phyloP scores from a whole-genome alignment of 2,888 invertebrate species.

The Tipula confusa region DNA sequence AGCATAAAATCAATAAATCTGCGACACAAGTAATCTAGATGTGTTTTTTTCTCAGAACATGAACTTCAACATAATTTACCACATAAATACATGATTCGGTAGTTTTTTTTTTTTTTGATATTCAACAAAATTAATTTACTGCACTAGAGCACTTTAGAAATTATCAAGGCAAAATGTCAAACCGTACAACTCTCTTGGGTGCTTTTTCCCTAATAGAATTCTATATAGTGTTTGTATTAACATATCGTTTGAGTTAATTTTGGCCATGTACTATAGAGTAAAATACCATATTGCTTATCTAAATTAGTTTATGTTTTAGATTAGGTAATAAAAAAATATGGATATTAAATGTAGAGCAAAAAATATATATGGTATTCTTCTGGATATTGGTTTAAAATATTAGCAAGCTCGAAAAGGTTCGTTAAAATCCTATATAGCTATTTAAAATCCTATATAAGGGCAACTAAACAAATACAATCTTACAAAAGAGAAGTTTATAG shows the following conservation, averaged over 20 bases:
- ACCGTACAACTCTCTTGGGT: neutral
- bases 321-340: neutral
- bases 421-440: too few species aligned
- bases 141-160: neutral
- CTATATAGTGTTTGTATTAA: neutral
- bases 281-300: neutral
- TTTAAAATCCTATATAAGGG: too few species aligned
- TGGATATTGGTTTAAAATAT: too few species aligned
- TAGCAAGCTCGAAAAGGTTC: too few species aligned
- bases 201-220: neutral
- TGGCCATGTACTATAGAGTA: neutral
- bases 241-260: neutral
- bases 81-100: neutral
- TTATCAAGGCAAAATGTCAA: neutral
- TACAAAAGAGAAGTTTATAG: too few species aligned
- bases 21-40: neutral
- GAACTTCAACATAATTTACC: neutral
- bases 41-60: neutral
- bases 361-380: too few species aligned
- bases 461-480: too few species aligned
- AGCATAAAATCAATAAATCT: constrained; percentile 20
- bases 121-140: neutral
- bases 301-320: neutral
- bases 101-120: neutral
- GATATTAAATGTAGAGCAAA: neutral